phyloP scores from a whole-genome alignment of 2,888 invertebrate species.

The Polyploca ridens region DNA sequence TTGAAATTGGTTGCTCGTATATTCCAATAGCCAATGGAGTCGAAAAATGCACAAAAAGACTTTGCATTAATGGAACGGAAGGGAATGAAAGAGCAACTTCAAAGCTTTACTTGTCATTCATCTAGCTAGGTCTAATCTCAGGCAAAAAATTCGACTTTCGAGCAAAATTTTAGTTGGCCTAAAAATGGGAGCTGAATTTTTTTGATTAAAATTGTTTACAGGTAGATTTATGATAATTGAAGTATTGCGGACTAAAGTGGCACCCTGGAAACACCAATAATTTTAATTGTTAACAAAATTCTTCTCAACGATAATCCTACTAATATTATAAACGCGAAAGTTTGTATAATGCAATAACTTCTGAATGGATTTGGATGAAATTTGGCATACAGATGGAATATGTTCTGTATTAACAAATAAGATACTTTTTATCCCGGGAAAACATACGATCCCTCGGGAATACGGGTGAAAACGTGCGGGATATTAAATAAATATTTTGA shows the following conservation, averaged over 20 bases:
- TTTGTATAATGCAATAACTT: too few species aligned
- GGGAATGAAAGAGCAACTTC: not conserved
- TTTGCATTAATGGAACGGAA: slow-evolving; percentile 1
- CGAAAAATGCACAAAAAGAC: not conserved
- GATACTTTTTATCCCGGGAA: too few species aligned
- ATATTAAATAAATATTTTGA: too few species aligned
- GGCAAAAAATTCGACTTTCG: not conserved
- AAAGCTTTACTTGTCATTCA: not conserved
- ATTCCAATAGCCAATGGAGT: not conserved
- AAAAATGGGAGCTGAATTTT: not conserved
- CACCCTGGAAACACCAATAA: not conserved
- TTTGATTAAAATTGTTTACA: not conserved
- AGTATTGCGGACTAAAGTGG: not conserved
- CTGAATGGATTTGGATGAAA: too few species aligned
- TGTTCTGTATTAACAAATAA: too few species aligned
- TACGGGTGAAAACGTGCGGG: too few species aligned
- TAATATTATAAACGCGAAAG: too few species aligned
- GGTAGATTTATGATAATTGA: not conserved
- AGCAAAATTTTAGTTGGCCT: not conserved
- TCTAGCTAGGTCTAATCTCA: not conserved
- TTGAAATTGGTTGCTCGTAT: not conserved
- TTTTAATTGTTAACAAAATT: not conserved
- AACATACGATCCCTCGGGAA: too few species aligned
- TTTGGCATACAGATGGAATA: too few species aligned
- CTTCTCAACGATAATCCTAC: too few species aligned